Base-by-base conservation (phyloP, 1,140 invertebrate species). In the Drosophila kikkawai region DNA sequence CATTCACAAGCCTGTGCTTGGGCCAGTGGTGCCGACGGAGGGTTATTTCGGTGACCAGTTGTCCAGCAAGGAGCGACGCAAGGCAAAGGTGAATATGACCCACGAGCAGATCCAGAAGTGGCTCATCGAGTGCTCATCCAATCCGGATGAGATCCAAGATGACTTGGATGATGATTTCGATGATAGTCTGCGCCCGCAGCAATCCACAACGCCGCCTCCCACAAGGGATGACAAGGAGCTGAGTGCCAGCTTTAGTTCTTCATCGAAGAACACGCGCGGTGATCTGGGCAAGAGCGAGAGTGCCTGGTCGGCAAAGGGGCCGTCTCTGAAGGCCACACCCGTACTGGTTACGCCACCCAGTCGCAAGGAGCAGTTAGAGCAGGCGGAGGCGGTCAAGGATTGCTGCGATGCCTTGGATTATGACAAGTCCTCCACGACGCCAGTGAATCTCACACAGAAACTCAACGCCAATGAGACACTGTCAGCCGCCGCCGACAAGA, bases 101-200 rank as follows among this genome's bases (percentile, higher is more conserved):
- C 95, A 94, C 13, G 96, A 96, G 80, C 95, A 96, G 82, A 96
- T 96, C 53, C 95, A 96, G 64, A 95, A 96, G 80, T 96, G 95
- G 95, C 81, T 96, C 1, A 95, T 95, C 59, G 95, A 96, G 65
- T 95, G 94, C 75, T 94, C 94, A 0, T 86, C 94, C 8, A 94
- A 94, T 50, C 94, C 94, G 39, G 94, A 94, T 74, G 93, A 94
- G 29, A 94, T 94, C 37, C 94, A 94, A 56, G 92, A 94, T 29
- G 94, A 94, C 69, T 88, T 94, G 71, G 94, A 94, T 47, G 92
- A 93, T 51, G 92, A 93, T 48, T 92, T 84, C 15, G 92, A 92
- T 66, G 90, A 88, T 12, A 88, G 88, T n/a, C 26, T 92, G 41
- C 76, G 91, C 2, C 90, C 90, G 0, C 91, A 91, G 41, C 81